Conservation (phyloP, 1,140 invertebrate genomes). For the Neodiprion virginianus region DNA sequence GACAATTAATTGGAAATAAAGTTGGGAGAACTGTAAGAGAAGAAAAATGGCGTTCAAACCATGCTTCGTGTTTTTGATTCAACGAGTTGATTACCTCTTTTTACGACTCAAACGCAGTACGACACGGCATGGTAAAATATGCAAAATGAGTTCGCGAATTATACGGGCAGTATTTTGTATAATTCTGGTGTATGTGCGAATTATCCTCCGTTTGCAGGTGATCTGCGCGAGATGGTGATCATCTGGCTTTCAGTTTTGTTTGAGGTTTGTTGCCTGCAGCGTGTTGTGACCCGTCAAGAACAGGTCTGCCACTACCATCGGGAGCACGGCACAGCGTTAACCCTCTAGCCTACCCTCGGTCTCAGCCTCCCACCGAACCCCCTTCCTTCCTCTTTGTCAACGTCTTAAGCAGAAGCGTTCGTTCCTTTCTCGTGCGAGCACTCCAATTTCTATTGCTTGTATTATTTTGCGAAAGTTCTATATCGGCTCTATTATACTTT, state of each 20-base stretch:
- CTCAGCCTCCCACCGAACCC: background rate
- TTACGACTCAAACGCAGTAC: no score
- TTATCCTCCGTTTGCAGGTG: no score
- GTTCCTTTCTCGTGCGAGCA: background rate
- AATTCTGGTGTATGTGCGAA: no score
- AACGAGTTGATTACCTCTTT: no score
- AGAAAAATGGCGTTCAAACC: no score
- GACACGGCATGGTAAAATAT: no score
- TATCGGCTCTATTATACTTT: background rate
- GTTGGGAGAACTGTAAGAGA: no score
- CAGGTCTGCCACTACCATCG: background rate
- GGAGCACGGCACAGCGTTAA: background rate
- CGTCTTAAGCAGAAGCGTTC: slow-evolving; percentile 4
- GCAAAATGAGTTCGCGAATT: no score
- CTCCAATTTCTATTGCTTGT: slow-evolving; percentile 5
- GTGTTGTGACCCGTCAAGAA: slow-evolving; percentile 6
- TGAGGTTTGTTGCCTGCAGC: slow-evolving; percentile 1
- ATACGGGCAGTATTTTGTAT: no score
- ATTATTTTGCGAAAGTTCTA: background rate
- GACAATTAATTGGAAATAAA: no score
- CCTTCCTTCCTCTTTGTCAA: background rate
- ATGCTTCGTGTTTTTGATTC: no score
- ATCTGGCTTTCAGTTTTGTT: slow-evolving; percentile 5
- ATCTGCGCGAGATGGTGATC: no score
- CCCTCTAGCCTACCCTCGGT: background rate